Percentiles rank a stretch among this genome's conserved stretches.
These are phyloP conservation scores for Cyanoderma ruficeps DNA, from an alignment of 2,113 vertebrate genomes.

Conservation along the genomic window DNA sequence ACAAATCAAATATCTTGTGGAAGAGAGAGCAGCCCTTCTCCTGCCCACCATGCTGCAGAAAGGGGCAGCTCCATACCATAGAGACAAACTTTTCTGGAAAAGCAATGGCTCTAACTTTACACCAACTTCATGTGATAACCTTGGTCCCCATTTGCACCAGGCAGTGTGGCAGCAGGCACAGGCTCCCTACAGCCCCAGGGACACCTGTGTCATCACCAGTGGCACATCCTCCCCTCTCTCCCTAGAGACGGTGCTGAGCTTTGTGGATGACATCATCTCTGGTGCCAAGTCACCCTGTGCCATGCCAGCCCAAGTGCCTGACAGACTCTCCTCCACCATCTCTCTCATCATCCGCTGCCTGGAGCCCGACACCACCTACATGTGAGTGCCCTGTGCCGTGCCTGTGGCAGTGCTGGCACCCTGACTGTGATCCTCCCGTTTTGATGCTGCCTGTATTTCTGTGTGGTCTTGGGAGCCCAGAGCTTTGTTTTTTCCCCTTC, in stretches of 20 bases:
- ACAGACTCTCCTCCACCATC: slow-evolving; percentile 88
- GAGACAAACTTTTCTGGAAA: background rate
- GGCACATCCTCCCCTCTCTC: background rate
- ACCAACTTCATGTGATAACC: background rate
- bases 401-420: fast-evolving
- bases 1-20: background rate
- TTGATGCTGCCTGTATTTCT: background rate
- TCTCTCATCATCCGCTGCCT: slow-evolving; percentile 93
- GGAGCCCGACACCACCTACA: slow-evolving; percentile 94
- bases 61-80: background rate
- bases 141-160: background rate
- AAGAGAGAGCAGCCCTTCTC: background rate
- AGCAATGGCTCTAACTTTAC: background rate
- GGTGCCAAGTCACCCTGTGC: slow-evolving; percentile 95
- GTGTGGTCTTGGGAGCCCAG: background rate
- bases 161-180: background rate
- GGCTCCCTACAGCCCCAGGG: background rate
- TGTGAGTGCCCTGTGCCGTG: slow-evolving; percentile 76
- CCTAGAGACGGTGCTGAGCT: slow-evolving; percentile 93
- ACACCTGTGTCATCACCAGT: background rate
- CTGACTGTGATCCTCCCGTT: background rate
- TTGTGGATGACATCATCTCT: slow-evolving; percentile 95
- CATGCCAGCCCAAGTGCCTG: slow-evolving; percentile 93
- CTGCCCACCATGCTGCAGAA: background rate
- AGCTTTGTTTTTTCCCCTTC: background rate